phyloP scores from a whole-genome alignment of 2,888 invertebrate genomes.

The Dicycla oo region DNA sequence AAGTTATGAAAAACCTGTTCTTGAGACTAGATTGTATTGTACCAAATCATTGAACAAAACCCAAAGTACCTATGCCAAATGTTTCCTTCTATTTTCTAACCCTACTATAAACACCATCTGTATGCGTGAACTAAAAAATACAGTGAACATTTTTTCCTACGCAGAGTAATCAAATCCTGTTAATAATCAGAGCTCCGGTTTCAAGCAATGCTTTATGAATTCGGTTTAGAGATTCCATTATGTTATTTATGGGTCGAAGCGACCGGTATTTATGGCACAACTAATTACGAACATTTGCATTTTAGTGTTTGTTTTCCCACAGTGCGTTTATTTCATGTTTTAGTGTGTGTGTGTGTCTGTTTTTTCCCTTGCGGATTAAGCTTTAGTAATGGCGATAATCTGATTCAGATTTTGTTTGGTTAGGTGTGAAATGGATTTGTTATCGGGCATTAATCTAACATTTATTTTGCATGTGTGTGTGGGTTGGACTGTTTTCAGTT shows the following conservation, averaged over 20 bases:
- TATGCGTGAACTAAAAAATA: constrained; percentile 34
- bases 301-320: constrained; percentile 77
- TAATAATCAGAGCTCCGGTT: constrained; percentile 74
- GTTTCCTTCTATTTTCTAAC: constrained; percentile 22
- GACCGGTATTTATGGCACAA: constrained; percentile 78
- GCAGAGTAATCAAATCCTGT: constrained; percentile 63
- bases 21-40: no score
- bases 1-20: no score
- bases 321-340: constrained; percentile 62
- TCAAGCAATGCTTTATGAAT: constrained; percentile 75
- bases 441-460: constrained; percentile 6
- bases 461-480: not conserved
- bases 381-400: constrained; percentile 40
- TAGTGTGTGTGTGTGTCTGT: constrained; percentile 9
- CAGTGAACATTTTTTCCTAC: constrained; percentile 42
- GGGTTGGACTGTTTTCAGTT: not conserved
- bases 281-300: constrained; percentile 82
- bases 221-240: constrained; percentile 75
- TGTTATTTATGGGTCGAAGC: constrained; percentile 78
- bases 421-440: constrained; percentile 31
- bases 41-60: not conserved
- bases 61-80: constrained; percentile 17
- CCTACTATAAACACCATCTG: constrained; percentile 29
- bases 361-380: constrained; percentile 51
- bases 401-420: constrained; percentile 45